Evolutionary conservation across 1,140 invertebrate species (phyloP).

Genomic region (Penaeus indicus): DNA sequence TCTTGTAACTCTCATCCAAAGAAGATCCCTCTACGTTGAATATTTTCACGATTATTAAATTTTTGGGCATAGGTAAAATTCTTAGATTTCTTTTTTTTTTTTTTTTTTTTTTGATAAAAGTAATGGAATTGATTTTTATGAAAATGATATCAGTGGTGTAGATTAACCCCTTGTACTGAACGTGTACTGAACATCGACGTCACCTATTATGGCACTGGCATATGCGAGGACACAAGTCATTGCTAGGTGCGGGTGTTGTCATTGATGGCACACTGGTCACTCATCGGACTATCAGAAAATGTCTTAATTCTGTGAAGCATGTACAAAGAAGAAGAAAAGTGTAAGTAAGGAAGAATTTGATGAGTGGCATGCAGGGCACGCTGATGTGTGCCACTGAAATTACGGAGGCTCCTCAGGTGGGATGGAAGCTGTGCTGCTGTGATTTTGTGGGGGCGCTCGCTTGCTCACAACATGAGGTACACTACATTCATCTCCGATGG

Average conservation of each 20-base stretch:
- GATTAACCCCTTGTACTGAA: no score
- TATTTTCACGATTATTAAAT: no score
- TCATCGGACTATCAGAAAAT: background rate
- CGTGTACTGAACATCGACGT: constrained; percentile 20
- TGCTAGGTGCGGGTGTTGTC: background rate
- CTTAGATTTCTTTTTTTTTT: no score
- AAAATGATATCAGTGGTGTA: background rate
- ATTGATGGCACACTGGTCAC: background rate
- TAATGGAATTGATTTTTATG: no score
- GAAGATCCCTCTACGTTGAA: no score
- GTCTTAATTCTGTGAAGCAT: background rate
- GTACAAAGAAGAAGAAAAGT: constrained; percentile 25
- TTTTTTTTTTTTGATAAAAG: no score
- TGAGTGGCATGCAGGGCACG: background rate
- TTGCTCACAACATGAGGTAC: background rate
- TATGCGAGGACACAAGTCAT: constrained; percentile 10
- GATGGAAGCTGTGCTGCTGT: constrained; percentile 12
- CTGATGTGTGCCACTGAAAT: background rate
- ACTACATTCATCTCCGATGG: constrained; percentile 17
- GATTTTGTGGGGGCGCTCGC: background rate
- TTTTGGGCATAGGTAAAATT: no score
- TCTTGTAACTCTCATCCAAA: no score
- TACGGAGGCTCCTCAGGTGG: constrained; percentile 5
- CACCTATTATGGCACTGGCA: constrained; percentile 32
- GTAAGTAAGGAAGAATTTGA: background rate